Evolutionary conservation across 2,113 vertebrate genomes (phyloP).

Genomic region (Redunca redunca): DNA sequence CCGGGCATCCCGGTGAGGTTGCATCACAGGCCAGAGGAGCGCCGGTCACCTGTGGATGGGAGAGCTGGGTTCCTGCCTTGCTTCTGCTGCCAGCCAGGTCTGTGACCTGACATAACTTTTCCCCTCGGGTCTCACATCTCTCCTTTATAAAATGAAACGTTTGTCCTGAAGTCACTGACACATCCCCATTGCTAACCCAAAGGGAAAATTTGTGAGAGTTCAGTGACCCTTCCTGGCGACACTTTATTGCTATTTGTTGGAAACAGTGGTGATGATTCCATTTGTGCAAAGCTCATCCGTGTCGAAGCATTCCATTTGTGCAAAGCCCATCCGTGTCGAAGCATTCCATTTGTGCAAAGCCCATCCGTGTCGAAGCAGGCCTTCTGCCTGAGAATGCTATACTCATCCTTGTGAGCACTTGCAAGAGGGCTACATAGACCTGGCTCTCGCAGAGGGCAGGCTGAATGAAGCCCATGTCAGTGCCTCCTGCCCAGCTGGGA

Average conservation of each 20-base stretch:
- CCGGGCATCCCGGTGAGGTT: rapidly evolving
- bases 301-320: neutral
- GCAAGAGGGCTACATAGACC: neutral
- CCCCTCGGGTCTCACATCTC: neutral
- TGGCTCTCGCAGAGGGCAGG: neutral
- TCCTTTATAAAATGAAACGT: neutral
- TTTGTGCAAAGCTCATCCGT: neutral
- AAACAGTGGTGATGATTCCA: neutral
- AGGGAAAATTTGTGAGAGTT: neutral
- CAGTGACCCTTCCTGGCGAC: neutral
- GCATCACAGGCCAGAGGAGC: rapidly evolving
- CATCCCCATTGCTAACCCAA: neutral
- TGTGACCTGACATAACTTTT: neutral
- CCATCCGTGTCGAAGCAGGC: neutral
- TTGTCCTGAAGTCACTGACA: neutral
- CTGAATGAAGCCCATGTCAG: neutral
- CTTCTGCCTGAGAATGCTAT: neutral
- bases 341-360: neutral
- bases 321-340: neutral
- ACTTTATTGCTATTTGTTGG: neutral
- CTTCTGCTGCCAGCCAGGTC: neutral
- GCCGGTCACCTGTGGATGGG: rapidly evolving
- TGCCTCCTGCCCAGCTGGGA: neutral
- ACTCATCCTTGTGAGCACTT: neutral
- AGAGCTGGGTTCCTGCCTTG: rapidly evolving